Base-by-base conservation (phyloP, 1,140 invertebrate genomes). In the Coelopa frigida region DNA sequence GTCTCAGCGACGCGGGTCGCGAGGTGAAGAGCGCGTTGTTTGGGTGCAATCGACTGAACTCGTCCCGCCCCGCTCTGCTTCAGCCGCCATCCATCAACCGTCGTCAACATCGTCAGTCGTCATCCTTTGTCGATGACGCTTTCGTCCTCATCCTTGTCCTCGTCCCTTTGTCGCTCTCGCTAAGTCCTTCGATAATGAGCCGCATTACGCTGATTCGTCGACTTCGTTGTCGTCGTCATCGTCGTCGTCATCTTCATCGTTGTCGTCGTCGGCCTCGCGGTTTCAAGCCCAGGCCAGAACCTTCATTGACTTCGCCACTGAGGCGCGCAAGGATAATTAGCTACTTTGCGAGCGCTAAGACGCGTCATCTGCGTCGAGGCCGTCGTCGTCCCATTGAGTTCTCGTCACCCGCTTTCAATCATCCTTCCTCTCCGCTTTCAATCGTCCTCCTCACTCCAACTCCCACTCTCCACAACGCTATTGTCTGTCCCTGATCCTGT, bases 171-270 rank as follows among this genome's bases (percentile, higher is more conserved):
- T 32, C 20, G 32, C 22, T 24, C 20, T 33, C 44, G 32, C 38
- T 46, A 40, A 46, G 20, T 46, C 23, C 14, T 21, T 7, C 8
- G 36, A 46, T 46, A 46, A 46, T 46, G 44, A 46, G 33, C 18
- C 36, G 4, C 31, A 24, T 11, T 12, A 44, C 23, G 10, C 22
- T n/a, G 26, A 53, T 60, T 63, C 60, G 60, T 49, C 60, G 50
- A 58, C 63, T 63, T 63, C 63, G 63, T 63, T 59, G 55, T 58
- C n/a, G 27, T n/a, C 38, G 27, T 40, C 12, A 29, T n/a, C 18
- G 53, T 60, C 54, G 46, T 63, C 60, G 60, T 49, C 60, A 51
- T 61, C 63, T 63, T 63, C 63, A 63, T 63, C 59, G 55, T 58
- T 29, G 27, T n/a, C 38, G 27, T 40, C 12, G 38, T 21, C n/a